phyloP scores from a whole-genome alignment of 53 echinoderm and acorn worm species.

The Patiria pectinifera region DNA sequence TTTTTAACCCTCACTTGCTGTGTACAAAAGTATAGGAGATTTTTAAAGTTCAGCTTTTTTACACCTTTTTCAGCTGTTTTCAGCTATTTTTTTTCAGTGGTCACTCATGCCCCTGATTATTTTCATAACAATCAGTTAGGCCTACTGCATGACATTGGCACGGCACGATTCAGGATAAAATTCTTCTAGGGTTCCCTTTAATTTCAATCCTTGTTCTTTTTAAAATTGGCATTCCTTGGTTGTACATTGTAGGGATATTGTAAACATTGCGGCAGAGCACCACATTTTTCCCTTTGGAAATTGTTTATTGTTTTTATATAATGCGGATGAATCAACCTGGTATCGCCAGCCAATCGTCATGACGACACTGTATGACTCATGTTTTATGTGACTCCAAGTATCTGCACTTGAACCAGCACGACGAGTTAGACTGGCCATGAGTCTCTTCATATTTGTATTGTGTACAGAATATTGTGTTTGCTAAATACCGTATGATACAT shows the following conservation, averaged over 20 bases:
- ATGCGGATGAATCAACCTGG: constrained; percentile 19
- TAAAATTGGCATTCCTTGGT: constrained; percentile 1
- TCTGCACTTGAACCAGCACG: constrained; percentile 38
- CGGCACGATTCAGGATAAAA: too few relatives aligned
- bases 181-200: too few relatives aligned
- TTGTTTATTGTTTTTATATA: neutral
- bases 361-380: constrained; percentile 58
- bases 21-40: too few relatives aligned
- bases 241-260: neutral
- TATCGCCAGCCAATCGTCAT: constrained; percentile 49
- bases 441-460: constrained; percentile 18
- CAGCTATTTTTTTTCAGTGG: too few relatives aligned
- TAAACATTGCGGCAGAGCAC: neutral
- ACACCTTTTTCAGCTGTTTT: too few relatives aligned
- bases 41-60: too few relatives aligned
- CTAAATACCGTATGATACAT: too few relatives aligned
- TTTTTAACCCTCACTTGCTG: too few relatives aligned
- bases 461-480: neutral
- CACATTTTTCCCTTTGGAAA: neutral
- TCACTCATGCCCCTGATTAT: too few relatives aligned
- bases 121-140: too few relatives aligned
- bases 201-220: neutral
- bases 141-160: too few relatives aligned
- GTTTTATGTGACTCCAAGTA: constrained; percentile 55
- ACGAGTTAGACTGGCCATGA: constrained; percentile 45